Base-by-base conservation (phyloP, 2,888 invertebrate genomes). In the Pherbina coryleti region DNA sequence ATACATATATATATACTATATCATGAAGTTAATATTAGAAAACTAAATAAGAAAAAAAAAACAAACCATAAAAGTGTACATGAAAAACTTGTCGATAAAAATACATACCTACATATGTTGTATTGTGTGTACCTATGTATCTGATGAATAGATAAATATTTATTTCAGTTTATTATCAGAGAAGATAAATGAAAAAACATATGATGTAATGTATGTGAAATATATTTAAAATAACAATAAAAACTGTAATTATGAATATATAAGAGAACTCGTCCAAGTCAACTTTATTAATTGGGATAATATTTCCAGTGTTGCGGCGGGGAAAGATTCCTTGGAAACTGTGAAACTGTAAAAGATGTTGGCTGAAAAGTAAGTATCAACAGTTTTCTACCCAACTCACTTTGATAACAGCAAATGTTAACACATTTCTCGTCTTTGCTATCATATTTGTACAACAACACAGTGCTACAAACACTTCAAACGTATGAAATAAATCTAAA, bases 161-260 rank as follows among this genome's bases (percentile, higher is more conserved):
- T 64, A 74, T 64, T 62, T 64, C 49, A 51, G 66, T 74, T 73
- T 74, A 74, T 74, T 53, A 64, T 74, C 25, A 74, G 11, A 55
- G 0, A 14, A 67, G 14, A 62, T 25, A 22, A 17, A 53, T 53
- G 22, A 25, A 71, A 31, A 57, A 22, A 69, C 49, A 53, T 69
- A 69, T 19, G 22, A 28, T 51, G n/a, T 69, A 69, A 69, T 69
- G 73, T 37, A 73, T 73, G 44, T 73, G 73, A 73, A 22, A 73
- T 22, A 60, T 60, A 73, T 73, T 73, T 60, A 37, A 73, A 74
- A 74, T 64, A 74, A 44, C 19, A 67, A 69, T 69, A 69, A 67
- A 69, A 49, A 51, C 49, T 64, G 44, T 64, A 74, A 74, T 74
- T 74, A 64, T 74, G 49, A 74, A 64, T 64, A 64, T 22, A 55